Evolutionary conservation across 2,113 vertebrate species (phyloP).

Genomic region (Actenoides lindsayi): DNA sequence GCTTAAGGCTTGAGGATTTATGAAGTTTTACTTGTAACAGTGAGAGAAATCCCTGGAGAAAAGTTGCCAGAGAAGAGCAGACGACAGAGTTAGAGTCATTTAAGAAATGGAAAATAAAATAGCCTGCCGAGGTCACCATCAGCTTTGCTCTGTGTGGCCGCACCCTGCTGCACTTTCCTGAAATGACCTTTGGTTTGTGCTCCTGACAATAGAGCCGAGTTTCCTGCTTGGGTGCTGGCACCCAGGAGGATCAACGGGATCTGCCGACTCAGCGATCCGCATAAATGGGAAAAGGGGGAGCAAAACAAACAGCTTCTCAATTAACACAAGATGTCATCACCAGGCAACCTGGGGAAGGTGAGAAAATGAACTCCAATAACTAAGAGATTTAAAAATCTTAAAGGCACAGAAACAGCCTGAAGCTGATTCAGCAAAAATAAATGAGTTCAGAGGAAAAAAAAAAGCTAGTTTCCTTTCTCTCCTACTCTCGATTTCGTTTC

Average conservation of each 20-base stretch:
- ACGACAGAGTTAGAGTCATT: neutral
- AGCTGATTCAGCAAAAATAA: conserved; percentile 28
- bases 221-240: neutral
- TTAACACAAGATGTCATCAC: neutral
- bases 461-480: neutral
- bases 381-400: neutral
- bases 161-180: neutral
- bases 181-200: conserved; percentile 22
- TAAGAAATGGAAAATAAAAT: neutral
- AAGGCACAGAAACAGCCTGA: neutral
- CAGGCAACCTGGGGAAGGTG: neutral
- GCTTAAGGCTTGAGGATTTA: neutral
- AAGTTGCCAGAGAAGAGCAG: neutral
- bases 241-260: neutral
- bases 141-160: accelerated
- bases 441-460: neutral
- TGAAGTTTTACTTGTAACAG: neutral
- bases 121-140: no score
- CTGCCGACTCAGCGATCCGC: neutral
- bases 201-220: neutral
- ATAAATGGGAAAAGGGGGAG: neutral
- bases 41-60: neutral
- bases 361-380: neutral
- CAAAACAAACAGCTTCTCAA: neutral
- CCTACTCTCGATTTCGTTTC: neutral